Evolutionary conservation across 2,797 vertebrate genomes (phyloP).

Genomic region (Chromis chromis): DNA sequence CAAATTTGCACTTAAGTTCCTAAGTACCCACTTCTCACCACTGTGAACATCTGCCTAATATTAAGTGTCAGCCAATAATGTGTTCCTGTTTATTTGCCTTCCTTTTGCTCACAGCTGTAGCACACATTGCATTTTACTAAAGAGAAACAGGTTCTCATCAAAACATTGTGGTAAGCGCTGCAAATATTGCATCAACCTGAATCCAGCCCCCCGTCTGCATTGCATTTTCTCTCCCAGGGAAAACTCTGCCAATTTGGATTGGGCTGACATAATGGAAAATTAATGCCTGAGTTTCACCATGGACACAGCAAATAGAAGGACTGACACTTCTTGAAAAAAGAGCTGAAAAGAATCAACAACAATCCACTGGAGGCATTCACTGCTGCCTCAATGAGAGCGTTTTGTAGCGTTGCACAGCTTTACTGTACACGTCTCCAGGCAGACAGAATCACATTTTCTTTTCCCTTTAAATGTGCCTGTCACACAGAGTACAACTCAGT

Average conservation of each 20-base stretch:
- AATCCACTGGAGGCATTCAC: conserved; percentile 13
- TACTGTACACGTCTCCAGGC: conserved; percentile 17
- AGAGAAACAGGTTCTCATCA: conserved; percentile 29
- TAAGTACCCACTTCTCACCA: not conserved
- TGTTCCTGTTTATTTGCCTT: conserved; percentile 46
- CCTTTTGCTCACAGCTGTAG: conserved; percentile 40
- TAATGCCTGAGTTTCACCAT: conserved; percentile 54
- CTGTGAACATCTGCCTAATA: conserved; percentile 23
- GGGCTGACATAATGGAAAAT: conserved; percentile 79
- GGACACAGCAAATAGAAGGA: conserved; percentile 41
- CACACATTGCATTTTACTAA: conserved; percentile 38
- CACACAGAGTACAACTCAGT: conserved; percentile 45
- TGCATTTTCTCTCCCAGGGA: conserved; percentile 52
- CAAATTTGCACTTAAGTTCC: not conserved
- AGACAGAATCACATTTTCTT: conserved; percentile 14
- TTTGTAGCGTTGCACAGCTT: conserved; percentile 25
- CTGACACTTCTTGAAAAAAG: conserved; percentile 45
- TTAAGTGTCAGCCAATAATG: conserved; percentile 24
- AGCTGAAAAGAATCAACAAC: conserved; percentile 36
- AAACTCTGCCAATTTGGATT: conserved; percentile 51
- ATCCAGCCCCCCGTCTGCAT: conserved; percentile 7
- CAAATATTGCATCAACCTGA: conserved; percentile 60
- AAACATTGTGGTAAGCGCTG: conserved; percentile 51
- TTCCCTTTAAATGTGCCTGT: conserved; percentile 56
- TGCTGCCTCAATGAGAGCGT: conserved; percentile 1